Percentiles rank a stretch among this genome's conserved stretches.
Conservation (phyloP, 2,888 invertebrate genomes). For the Steinernema hermaphroditum region DNA sequence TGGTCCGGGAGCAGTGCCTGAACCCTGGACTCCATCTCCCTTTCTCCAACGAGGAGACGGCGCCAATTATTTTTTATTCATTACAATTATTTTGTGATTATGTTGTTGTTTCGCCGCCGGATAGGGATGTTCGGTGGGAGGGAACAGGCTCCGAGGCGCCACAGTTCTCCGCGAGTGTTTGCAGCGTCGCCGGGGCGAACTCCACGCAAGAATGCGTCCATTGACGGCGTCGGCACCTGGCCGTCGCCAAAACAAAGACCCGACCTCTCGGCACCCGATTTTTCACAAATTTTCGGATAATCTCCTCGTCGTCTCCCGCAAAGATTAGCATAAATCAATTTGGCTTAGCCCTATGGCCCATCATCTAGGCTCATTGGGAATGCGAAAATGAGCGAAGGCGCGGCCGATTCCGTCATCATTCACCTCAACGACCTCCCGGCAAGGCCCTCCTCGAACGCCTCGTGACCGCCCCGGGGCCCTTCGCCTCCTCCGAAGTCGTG, state of each 20-base stretch:
- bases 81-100: slow-evolving; percentile 13
- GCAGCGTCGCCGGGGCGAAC: slow-evolving; percentile 3
- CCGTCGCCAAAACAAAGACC: background rate
- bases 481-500: no score
- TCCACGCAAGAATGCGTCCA: background rate
- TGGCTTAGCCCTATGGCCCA: slow-evolving; percentile 26
- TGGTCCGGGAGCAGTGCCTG: background rate
- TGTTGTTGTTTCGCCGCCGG: slow-evolving; percentile 17
- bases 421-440: slow-evolving; percentile 10
- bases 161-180: no score
- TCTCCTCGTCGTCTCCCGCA: slow-evolving; percentile 2
- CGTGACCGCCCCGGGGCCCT: no score
- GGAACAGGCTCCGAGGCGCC: no score
- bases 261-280: slow-evolving; percentile 12
- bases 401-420: slow-evolving; percentile 25
- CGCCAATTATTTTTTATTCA: slow-evolving; percentile 9
- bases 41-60: background rate
- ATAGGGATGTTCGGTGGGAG: no score
- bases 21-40: no score
- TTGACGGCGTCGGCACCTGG: background rate
- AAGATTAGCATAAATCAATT: slow-evolving; percentile 31
- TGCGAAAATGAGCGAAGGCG: slow-evolving; percentile 30
- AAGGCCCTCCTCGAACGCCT: background rate
- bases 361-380: slow-evolving; percentile 26
- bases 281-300: slow-evolving; percentile 26